Base-by-base conservation (phyloP, 1,140 invertebrate genomes). In the Calephelis nemesis region DNA sequence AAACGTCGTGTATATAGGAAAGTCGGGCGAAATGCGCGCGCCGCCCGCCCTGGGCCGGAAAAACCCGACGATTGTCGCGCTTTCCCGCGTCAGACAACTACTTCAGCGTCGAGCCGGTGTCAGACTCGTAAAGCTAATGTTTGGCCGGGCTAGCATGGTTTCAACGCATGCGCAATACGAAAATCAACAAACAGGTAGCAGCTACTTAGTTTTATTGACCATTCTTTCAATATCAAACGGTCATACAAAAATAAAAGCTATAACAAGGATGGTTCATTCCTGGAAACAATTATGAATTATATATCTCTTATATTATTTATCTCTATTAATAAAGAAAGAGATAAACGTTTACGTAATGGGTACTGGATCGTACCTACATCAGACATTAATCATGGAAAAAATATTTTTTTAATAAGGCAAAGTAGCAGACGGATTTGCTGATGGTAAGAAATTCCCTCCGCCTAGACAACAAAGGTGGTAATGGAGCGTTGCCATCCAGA, bases 11-110 rank as follows among this genome's bases (percentile, higher is more conserved):
- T 77, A 79, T 77, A 81, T 78, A 70, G 68, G 71, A 72, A 75
- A 47, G 74, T 69, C 70, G 79, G 82, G 76, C 73, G 66, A 47
- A 60, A 70, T 79, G 84, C 86, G 84, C 83, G 84, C 86, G 84
- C 86, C 86, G 86, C 84, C 84, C 86, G 84, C 83, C 85, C 83
- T 82, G 83, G 78, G n/a, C 15, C n/a, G 49, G 49, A 78, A 79
- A 81, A 83, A 75, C 78, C 77, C 77, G 74, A 72, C 62, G 71
- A 62, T 72, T 47, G 40, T 50, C 65, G 69, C 77, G 70, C 69
- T 81, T 76, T 80, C 77, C 76, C 77, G 76, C 72, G 80, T 85
- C 79, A 86, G 79, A 80, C 81, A 82, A 86, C 66, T 66, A 68
- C 75, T 84, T 81, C 78, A 74, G 76, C 81, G 78, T 79, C 63